Conservation (phyloP, 1,140 invertebrate species). For the Halotydeus destructor region DNA sequence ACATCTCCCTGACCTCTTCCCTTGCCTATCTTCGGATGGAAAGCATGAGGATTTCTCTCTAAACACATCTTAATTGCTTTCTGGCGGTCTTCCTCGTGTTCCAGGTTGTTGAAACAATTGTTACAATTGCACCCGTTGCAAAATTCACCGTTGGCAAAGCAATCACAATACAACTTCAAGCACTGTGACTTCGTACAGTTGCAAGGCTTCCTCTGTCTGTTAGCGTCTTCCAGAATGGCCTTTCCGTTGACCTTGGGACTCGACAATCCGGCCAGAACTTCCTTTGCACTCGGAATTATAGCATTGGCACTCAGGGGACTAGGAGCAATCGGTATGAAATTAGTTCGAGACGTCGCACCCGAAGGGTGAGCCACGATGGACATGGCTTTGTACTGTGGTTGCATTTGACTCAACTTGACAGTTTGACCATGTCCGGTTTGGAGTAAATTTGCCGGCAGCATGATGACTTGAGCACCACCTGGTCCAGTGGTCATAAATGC, state of each 20-base stretch:
- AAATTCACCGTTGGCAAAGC: conserved; percentile 98
- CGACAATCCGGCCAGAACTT: conserved; percentile 4
- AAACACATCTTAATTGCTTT: conserved; percentile 76
- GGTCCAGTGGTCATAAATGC: not conserved
- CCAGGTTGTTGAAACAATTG: conserved; percentile 91
- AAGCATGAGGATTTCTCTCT: conserved; percentile 81
- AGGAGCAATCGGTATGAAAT: conserved; percentile 12
- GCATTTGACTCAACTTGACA: too few species aligned
- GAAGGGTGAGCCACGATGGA: conserved; percentile 1
- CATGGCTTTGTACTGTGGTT: conserved; percentile 4
- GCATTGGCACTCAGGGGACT: conserved; percentile 1
- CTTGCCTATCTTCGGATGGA: conserved; percentile 83
- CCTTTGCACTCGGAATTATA: conserved; percentile 1
- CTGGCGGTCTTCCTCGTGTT: conserved; percentile 83
- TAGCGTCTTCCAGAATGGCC: not conserved
- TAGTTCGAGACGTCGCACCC: conserved; percentile 2
- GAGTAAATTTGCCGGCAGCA: conserved; percentile 4
- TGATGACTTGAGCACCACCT: conserved; percentile 1
- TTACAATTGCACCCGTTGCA: conserved; percentile 95
- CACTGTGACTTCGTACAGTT: conserved; percentile 99
- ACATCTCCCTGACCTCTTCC: conserved; percentile 20
- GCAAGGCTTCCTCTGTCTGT: conserved; percentile 68
- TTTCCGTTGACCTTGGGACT: not conserved
- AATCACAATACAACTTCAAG: conserved; percentile 95
- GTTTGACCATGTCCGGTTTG: conserved; percentile 7